Conservation (phyloP, 53 echinoderm and acorn worm genomes). For the Luidia sarsii region DNA sequence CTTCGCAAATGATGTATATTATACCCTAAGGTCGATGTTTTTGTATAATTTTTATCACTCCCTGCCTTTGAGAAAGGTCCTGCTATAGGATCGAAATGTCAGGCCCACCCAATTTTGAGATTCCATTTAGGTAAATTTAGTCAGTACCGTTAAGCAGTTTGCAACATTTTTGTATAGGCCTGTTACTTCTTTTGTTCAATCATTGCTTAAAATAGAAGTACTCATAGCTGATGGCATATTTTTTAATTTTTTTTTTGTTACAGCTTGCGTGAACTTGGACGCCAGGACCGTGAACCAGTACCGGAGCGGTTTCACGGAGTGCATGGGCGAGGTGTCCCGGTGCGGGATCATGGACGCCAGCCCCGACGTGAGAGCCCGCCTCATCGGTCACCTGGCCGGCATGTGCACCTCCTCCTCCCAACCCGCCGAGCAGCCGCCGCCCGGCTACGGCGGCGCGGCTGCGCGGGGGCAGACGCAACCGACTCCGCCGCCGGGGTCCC, state of each 20-base stretch:
- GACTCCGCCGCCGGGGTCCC: too few relatives aligned
- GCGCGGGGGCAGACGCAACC: constrained; percentile 3
- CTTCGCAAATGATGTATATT: too few relatives aligned
- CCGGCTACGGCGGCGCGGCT: not conserved
- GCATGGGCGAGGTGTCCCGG: constrained; percentile 78
- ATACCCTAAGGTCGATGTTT: too few relatives aligned
- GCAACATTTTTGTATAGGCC: too few relatives aligned
- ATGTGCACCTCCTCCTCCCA: constrained; percentile 38
- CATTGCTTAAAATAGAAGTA: too few relatives aligned
- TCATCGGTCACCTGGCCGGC: constrained; percentile 73
- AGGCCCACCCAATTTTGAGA: too few relatives aligned
- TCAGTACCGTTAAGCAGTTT: not conserved
- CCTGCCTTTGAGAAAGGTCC: too few relatives aligned
- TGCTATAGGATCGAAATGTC: too few relatives aligned
- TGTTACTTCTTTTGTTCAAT: too few relatives aligned
- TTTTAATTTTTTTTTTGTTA: not conserved
- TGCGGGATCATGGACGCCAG: constrained; percentile 51
- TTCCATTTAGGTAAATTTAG: too few relatives aligned
- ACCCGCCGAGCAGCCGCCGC: constrained; percentile 5
- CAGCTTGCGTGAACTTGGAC: constrained; percentile 50
- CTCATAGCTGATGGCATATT: too few relatives aligned
- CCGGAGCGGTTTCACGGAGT: constrained; percentile 79
- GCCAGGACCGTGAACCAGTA: constrained; percentile 64
- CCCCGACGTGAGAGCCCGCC: constrained; percentile 63
- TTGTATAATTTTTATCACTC: too few relatives aligned